Evolutionary conservation across 2,888 invertebrate species (phyloP).

Genomic region (Ormyrus pomaceus): DNA sequence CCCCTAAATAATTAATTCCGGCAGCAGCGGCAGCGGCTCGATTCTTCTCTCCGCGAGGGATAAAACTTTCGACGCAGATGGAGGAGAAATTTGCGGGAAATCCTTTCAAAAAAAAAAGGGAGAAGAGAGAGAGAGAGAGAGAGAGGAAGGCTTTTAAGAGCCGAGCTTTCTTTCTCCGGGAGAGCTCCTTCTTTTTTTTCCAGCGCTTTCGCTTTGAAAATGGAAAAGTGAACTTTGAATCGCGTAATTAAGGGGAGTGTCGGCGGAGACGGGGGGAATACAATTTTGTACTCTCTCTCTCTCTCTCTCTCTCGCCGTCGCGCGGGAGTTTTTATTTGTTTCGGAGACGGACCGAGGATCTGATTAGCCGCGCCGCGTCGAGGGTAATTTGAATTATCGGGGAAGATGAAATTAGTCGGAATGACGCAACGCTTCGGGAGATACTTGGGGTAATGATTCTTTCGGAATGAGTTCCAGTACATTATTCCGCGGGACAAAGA

Average conservation of each 20-base stretch:
- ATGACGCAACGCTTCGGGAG: no score
- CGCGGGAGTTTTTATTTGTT: no score
- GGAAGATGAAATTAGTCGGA: no score
- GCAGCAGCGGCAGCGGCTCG: constrained; percentile 62
- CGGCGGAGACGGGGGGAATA: constrained; percentile 47
- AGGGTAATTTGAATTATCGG: no score
- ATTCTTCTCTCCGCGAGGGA: constrained; percentile 40
- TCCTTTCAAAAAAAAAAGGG: constrained; percentile 53
- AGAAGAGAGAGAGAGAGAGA: constrained; percentile 1
- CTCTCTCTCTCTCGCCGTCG: constrained; percentile 2
- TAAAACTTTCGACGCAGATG: constrained; percentile 55
- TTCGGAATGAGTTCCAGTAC: no score
- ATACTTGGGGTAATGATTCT: no score
- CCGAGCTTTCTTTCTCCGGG: neutral
- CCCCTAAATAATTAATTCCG: constrained; percentile 76
- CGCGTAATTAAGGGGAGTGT: constrained; percentile 53
- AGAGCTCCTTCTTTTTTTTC: neutral
- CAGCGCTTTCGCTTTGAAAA: constrained; percentile 39
- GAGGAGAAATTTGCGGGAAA: constrained; percentile 58
- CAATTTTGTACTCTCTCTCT: constrained; percentile 45
- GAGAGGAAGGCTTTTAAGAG: constrained; percentile 55
- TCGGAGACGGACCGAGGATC: no score
- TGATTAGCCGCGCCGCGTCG: no score
- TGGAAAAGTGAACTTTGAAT: constrained; percentile 57
- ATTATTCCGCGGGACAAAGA: no score